A percentile compares a stretch with the other conserved stretches of the same genome.
phyloP scores from a whole-genome alignment of 2,888 invertebrate genomes.

The Norana najaformis region DNA sequence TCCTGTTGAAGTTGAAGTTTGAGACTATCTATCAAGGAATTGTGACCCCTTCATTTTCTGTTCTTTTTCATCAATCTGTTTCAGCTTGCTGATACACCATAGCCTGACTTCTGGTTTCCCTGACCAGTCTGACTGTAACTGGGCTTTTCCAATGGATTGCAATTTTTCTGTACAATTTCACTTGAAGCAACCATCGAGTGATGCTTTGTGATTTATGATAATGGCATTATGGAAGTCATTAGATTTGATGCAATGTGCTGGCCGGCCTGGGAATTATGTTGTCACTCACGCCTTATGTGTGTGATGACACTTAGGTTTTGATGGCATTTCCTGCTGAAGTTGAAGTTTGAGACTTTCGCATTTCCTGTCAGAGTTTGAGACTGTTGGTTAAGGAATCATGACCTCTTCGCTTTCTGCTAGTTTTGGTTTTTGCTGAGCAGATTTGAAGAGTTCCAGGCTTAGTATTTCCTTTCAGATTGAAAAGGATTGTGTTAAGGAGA shows the following conservation, averaged over 20 bases:
- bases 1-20: background rate
- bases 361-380: background rate
- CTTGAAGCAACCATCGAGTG: background rate
- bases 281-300: background rate
- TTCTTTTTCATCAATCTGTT: background rate
- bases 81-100: background rate
- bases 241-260: too few relatives aligned
- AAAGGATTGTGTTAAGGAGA: background rate
- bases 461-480: background rate
- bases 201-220: background rate
- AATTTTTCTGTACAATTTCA: background rate
- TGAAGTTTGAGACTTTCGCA: background rate
- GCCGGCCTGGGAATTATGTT: background rate
- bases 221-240: too few relatives aligned
- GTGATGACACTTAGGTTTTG: too few relatives aligned
- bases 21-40: background rate
- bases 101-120: background rate
- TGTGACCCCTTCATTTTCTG: background rate
- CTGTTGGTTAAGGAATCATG: background rate
- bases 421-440: background rate
- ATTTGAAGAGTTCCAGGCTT: background rate
- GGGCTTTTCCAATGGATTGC: background rate
- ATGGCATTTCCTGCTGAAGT: background rate
- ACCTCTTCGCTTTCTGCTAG: background rate
- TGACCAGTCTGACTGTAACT: background rate